Conservation (phyloP, 2,797 vertebrate genomes). For the Rhabdomys pumilio region DNA sequence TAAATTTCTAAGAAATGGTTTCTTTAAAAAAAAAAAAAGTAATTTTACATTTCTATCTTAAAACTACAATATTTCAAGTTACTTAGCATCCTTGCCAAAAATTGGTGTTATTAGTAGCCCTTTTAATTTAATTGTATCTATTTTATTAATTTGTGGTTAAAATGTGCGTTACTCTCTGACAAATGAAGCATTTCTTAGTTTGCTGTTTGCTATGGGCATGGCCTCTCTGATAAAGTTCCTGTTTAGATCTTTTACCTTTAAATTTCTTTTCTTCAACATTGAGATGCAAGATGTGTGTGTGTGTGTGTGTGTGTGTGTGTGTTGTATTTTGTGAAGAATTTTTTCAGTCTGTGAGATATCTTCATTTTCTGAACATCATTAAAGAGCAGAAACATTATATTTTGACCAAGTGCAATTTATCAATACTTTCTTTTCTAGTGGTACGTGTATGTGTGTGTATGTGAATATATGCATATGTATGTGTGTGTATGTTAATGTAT, state of each 20-base stretch:
- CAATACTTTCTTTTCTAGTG: not conserved
- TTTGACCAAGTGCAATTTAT: not conserved
- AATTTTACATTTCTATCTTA: not conserved
- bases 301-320: not conserved
- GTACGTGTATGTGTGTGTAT: not conserved
- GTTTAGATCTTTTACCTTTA: not conserved
- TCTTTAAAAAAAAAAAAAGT: not conserved
- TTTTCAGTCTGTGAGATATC: not conserved
- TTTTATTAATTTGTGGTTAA: slow-evolving; percentile 6
- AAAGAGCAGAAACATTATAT: slow-evolving; percentile 27
- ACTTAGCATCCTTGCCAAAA: slow-evolving; percentile 4
- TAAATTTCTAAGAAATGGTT: not conserved
- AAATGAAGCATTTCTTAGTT: not conserved
- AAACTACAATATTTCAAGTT: not conserved
- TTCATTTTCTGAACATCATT: slow-evolving; percentile 36
- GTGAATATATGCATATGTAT: not conserved
- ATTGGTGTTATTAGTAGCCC: not conserved
- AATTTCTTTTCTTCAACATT: slow-evolving; percentile 37
- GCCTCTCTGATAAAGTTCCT: not conserved
- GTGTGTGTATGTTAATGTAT: not conserved
- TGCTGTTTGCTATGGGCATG: not conserved
- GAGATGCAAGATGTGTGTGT: not conserved
- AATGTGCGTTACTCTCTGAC: slow-evolving; percentile 5
- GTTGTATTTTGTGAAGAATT: slow-evolving; percentile 18
- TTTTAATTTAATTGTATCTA: not conserved